Base-by-base conservation (phyloP, 2,797 vertebrate species). In the Characodon lateralis region DNA sequence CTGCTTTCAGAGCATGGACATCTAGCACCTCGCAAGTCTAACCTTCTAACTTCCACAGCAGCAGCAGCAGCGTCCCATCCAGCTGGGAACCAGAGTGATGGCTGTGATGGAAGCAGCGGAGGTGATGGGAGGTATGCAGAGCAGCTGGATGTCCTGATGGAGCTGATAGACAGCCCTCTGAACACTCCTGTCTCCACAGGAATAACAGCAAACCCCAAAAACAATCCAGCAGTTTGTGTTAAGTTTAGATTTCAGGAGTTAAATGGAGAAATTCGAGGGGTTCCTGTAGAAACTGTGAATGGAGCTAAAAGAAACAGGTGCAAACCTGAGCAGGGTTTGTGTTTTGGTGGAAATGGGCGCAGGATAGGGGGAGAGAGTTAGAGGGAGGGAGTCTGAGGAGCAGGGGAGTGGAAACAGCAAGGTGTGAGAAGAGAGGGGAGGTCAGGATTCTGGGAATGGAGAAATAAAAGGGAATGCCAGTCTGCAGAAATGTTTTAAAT, bases 341-440 rank as follows among this genome's bases (percentile, higher is more conserved):
- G 91, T 94, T 95, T 92, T 93, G 92, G 91, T 95, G 95, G 94
- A 95, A 94, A 93, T 94, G 95, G 92, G 95, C 94, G 94, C 89
- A 85, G 91, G 83, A 90, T 93, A 91, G 83, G 82, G 79, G 83
- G 74, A 81, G 91, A 91, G 85, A 89, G 90, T 86, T 83, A 85
- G 89, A 93, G 88, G 92, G 89, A 93, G 93, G 87, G 89, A 93
- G 90, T 91, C 82, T 50, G 76, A 80, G 80, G 59, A 79, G 90
- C 93, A 95, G 94, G 95, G 76, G 85, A 94, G 95, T 93, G 91
- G 87, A 94, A 82, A 84, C 61, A 26, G 80, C n/a, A 73, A 87
- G 71, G 74, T 61, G 79, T 68, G 89, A 92, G 80, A 85, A 92
- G 53, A 78, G 73, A 76, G 53, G 59, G 80, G 72, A 88, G 85